phyloP scores from a whole-genome alignment of 2,797 vertebrate species.

The Cossypha polioptera region DNA sequence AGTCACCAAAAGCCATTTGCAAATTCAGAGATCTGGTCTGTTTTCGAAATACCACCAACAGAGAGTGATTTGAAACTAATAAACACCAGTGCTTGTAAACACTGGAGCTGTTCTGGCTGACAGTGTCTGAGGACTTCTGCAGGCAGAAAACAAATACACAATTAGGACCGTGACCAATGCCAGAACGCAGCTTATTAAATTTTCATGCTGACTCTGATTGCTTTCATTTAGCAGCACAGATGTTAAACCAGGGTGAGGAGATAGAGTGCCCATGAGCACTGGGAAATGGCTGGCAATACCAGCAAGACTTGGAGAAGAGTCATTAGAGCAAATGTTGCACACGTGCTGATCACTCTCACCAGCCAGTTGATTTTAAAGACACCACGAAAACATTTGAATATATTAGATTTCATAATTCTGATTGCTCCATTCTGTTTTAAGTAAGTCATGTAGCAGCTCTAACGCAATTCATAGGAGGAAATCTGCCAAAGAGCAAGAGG shows the following conservation, averaged over 20 bases:
- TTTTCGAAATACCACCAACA: neutral
- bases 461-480: neutral
- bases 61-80: neutral
- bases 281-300: neutral
- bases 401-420: neutral
- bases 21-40: neutral
- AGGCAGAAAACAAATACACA: neutral
- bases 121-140: neutral
- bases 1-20: neutral
- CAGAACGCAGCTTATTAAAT: conserved; percentile 27
- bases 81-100: neutral
- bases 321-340: neutral
- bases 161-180: neutral
- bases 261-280: neutral
- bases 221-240: conserved; percentile 54
- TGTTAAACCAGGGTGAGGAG: neutral
- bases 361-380: neutral
- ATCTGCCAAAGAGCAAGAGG: neutral
- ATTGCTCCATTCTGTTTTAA: neutral
- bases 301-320: neutral
- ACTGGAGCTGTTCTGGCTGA: neutral
- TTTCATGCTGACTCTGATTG: conserved; percentile 36
- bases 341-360: neutral
- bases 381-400: neutral
- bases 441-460: neutral